Percentiles rank a stretch among this genome's conserved stretches.
Evolutionary conservation across 2,888 invertebrate species (phyloP).

Genomic region (Operophtera brumata): DNA sequence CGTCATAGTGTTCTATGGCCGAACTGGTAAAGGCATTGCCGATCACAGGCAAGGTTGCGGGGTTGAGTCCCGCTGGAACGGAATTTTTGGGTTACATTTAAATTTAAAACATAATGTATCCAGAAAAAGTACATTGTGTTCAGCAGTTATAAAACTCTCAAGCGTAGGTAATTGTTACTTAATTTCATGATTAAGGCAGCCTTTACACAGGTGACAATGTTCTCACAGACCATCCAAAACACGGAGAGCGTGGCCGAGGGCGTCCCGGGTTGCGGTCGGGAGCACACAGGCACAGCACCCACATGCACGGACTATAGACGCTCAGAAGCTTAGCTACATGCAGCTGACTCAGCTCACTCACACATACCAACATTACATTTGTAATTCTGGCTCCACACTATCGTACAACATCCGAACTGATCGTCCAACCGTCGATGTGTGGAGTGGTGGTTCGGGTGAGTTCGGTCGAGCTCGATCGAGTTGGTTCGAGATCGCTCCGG

Average conservation of each 20-base stretch:
- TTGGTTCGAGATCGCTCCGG: too few species aligned
- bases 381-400: too few species aligned
- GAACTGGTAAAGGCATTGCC: too few species aligned
- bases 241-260: conserved; percentile 22
- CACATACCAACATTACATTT: background rate
- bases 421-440: too few species aligned
- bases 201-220: conserved; percentile 32
- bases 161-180: conserved; percentile 8
- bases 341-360: background rate
- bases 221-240: conserved; percentile 30
- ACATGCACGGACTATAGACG: background rate
- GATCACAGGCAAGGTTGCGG: too few species aligned
- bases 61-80: too few species aligned
- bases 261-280: conserved; percentile 25
- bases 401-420: too few species aligned
- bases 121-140: background rate
- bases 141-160: background rate
- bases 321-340: conserved; percentile 7
- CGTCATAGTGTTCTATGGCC: too few species aligned
- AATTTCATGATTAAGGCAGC: conserved; percentile 21
- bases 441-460: too few species aligned
- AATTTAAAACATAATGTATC: background rate
- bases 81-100: too few species aligned
- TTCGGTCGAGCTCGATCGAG: too few species aligned
- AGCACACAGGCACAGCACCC: conserved; percentile 22